Evolutionary conservation across 1,140 invertebrate species (phyloP), one percentile per base, ranked within the genome.

Genomic region (Lucilia cuprina): DNA sequence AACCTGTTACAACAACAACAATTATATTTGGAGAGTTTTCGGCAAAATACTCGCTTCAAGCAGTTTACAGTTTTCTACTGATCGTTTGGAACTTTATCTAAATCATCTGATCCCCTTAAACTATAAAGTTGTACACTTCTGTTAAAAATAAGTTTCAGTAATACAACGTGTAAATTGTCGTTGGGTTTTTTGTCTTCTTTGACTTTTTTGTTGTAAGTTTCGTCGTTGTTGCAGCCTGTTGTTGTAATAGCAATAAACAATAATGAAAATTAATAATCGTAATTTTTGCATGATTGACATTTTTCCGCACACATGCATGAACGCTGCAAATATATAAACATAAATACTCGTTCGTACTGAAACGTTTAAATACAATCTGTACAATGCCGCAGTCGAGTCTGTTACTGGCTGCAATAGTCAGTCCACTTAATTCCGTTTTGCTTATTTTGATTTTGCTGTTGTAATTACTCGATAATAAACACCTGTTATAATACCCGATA

Each of bases 211-310:
- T 60, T 12, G 65, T 70, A 21, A 55, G 7, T 55, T 12, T n/a
- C 17, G 12, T 21, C 19, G n/a, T 25, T 10, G 65, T 7, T 21
- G 19, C 65, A 78, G 74, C 7, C 8, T 34, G 34, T 55, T 78
- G 41, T 49, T 41, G 41, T 41, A 35, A 78, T 35, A 34, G 74
- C 21, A 30, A 75, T 65, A 55, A 82, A 17, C 21, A 84, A 74
- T 84, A 82, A 84, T 65, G 65, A 84, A 84, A 83, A 49, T 77
- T 84, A 84, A 84, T 84, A 84, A 84, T 84, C 41, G 82, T 84
- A 84, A 84, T 75, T 83, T 84, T 83, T 84, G 84, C 84, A 84
- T 84, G 84, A 84, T 84, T 84, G 84, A 84, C 84, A 84, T 84
- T 84, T 83, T 82, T 84, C 78, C 82, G 47, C 84, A 84, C 84